These are phyloP conservation scores for Suricata suricatta DNA, from an alignment of 2,113 vertebrate species.

Conservation along the genomic window DNA sequence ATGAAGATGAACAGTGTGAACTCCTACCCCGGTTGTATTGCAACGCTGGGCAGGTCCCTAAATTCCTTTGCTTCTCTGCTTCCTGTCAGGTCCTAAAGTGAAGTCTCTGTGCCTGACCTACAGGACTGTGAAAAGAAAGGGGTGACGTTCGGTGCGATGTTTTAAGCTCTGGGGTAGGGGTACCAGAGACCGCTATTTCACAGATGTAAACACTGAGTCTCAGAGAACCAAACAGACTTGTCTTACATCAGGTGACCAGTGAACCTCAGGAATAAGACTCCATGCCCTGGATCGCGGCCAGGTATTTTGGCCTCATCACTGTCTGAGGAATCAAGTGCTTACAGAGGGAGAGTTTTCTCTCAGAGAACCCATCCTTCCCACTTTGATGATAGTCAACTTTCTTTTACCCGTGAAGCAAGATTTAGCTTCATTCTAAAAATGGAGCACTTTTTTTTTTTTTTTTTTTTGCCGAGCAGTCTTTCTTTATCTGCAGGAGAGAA, in stretches of 20 bases:
- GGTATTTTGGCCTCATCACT: neutral
- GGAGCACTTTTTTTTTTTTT: neutral
- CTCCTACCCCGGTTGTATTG: neutral
- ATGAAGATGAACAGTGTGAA: neutral
- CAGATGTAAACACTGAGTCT: constrained; percentile 55
- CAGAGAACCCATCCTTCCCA: neutral
- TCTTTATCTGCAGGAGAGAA: neutral
- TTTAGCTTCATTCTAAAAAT: neutral
- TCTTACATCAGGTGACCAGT: neutral
- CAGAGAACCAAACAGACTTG: neutral
- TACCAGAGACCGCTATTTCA: constrained; percentile 32
- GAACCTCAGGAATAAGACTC: neutral
- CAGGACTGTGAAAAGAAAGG: neutral
- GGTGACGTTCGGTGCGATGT: constrained; percentile 15
- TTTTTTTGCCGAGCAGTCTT: neutral
- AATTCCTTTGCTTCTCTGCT: constrained; percentile 16
- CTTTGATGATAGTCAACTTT: neutral
- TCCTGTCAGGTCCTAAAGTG: neutral
- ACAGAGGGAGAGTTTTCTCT: neutral
- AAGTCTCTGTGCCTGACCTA: neutral
- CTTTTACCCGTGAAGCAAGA: neutral
- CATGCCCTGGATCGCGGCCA: neutral
- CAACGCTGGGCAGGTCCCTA: neutral
- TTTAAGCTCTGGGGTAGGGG: constrained; percentile 42
- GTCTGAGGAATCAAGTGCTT: neutral